phyloP scores from a whole-genome alignment of 2,113 vertebrate genomes.

The Sinocyclocheilus anshuiensis region DNA sequence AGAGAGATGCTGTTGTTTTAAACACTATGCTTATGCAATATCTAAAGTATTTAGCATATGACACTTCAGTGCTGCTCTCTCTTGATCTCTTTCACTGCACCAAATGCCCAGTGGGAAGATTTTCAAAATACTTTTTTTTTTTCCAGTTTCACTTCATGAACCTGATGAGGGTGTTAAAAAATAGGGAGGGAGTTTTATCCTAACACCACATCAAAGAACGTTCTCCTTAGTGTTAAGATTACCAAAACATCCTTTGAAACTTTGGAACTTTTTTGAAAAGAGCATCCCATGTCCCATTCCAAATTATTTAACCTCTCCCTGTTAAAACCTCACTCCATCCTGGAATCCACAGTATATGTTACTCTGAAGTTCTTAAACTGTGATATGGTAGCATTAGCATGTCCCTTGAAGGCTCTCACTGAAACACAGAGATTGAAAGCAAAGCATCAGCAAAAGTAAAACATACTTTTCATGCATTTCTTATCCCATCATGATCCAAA shows the following conservation, averaged over 20 bases:
- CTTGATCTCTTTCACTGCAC: neutral
- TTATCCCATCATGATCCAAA: conserved; percentile 31
- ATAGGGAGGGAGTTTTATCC: neutral
- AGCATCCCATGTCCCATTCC: neutral
- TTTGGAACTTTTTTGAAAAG: neutral
- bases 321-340: neutral
- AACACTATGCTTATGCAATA: neutral
- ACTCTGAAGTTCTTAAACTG: neutral
- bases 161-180: neutral
- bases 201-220: conserved; percentile 16
- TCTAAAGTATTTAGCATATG: neutral
- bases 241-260: neutral
- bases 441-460: conserved; percentile 45
- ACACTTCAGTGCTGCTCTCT: conserved; percentile 5
- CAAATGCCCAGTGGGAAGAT: neutral
- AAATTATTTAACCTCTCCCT: neutral
- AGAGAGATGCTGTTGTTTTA: neutral
- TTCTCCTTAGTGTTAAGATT: neutral
- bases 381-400: neutral
- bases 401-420: neutral
- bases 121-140: neutral
- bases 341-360: neutral
- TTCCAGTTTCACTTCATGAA: neutral
- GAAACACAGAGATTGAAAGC: conserved; percentile 9
- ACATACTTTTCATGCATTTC: conserved; percentile 13